Conservation (phyloP, 2,113 vertebrate species). For the human region DNA sequence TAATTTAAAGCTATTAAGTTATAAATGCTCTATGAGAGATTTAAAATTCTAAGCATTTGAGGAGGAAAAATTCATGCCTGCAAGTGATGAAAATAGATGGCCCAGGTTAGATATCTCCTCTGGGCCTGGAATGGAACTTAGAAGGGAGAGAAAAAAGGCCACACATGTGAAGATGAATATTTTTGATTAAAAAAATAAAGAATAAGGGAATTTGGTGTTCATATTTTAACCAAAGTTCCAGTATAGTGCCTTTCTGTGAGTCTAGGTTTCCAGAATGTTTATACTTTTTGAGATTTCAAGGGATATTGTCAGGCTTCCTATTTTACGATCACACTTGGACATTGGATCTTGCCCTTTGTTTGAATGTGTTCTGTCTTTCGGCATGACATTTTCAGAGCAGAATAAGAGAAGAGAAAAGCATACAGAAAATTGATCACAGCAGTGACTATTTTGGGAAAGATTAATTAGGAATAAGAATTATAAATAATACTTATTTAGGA, state of each 20-base stretch:
- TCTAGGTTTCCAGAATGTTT: neutral
- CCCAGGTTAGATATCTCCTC: neutral
- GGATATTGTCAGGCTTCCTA: neutral
- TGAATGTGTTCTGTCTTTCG: neutral
- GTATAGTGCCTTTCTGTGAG: neutral
- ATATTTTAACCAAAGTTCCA: neutral
- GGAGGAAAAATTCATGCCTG: neutral
- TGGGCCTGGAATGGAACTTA: neutral
- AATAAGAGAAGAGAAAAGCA: neutral
- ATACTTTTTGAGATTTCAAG: neutral
- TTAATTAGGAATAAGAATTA: constrained; percentile 51
- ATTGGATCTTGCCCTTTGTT: neutral
- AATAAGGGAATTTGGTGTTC: neutral
- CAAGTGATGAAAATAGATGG: neutral
- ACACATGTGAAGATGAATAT: neutral
- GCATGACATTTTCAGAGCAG: constrained; percentile 10
- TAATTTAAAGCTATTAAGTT: neutral
- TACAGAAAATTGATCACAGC: neutral
- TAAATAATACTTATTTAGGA: constrained; percentile 51
- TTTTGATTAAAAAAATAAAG: neutral
- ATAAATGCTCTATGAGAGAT: neutral
- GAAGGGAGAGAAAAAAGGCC: neutral
- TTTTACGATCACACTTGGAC: neutral
- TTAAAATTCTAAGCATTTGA: neutral
- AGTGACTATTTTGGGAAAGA: constrained; percentile 7